Conservation (phyloP, 2,797 vertebrate genomes). For the Garrulus glandarius region DNA sequence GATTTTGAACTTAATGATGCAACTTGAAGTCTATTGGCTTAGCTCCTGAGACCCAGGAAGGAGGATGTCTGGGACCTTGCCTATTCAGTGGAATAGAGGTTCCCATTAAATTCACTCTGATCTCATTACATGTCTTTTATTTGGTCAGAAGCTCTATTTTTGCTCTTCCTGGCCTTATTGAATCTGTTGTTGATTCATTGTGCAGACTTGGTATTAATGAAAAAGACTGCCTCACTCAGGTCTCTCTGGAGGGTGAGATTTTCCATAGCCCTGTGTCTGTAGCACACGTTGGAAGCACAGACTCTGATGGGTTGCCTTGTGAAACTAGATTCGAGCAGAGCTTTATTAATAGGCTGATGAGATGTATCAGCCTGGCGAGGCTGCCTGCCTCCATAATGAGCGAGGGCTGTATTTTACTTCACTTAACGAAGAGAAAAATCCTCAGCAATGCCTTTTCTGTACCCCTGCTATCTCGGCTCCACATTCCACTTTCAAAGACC, state of each 20-base stretch:
- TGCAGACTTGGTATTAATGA: slow-evolving; percentile 40
- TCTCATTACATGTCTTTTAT: slow-evolving; percentile 36
- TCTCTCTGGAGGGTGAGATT: slow-evolving; percentile 39
- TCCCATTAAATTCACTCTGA: slow-evolving; percentile 53
- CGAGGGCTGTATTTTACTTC: slow-evolving; percentile 43
- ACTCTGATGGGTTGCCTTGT: slow-evolving; percentile 41
- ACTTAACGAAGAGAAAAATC: slow-evolving; percentile 62
- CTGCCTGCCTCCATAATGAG: slow-evolving; percentile 63
- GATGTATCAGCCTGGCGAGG: slow-evolving; percentile 46
- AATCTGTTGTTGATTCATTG: slow-evolving; percentile 61
- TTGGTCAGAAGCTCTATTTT: slow-evolving; percentile 55
- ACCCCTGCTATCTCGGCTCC: slow-evolving; percentile 8
- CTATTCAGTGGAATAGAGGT: slow-evolving; percentile 50
- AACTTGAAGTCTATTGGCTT: slow-evolving; percentile 62
- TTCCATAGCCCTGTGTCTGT: slow-evolving; percentile 55
- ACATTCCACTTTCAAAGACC: slow-evolving; percentile 61
- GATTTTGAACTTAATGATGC: slow-evolving; percentile 67
- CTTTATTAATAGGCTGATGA: slow-evolving; percentile 71
- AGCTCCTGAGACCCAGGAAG: slow-evolving; percentile 57
- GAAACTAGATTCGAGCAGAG: slow-evolving; percentile 52
- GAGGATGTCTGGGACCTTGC: slow-evolving; percentile 49
- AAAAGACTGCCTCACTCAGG: slow-evolving; percentile 38
- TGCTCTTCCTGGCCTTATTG: slow-evolving; percentile 62
- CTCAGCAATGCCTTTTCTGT: slow-evolving; percentile 51
- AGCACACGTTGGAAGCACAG: slow-evolving; percentile 11